Conservation (phyloP, 2,113 vertebrate genomes). For the Oncorhynchus gorbuscha region DNA sequence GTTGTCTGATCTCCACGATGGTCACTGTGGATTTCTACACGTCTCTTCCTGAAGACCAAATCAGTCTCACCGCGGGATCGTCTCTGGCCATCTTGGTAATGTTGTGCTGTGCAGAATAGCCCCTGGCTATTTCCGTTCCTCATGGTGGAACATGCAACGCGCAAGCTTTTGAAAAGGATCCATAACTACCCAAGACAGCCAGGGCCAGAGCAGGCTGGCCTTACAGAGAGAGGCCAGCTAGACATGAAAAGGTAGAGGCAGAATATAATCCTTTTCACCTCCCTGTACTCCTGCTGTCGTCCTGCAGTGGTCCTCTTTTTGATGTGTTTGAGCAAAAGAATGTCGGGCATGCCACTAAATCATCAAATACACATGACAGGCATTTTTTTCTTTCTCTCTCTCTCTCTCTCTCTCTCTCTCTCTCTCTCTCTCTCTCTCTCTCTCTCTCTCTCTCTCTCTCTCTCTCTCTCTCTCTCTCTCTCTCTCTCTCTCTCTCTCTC, state of each 20-base stretch:
- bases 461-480: too few relatives aligned
- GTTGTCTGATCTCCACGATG: constrained; percentile 61
- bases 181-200: constrained; percentile 70
- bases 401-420: too few relatives aligned
- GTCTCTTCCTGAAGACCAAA: constrained; percentile 58
- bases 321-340: constrained; percentile 16
- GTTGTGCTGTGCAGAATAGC: constrained; percentile 42
- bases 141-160: constrained; percentile 57
- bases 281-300: too few relatives aligned
- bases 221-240: constrained; percentile 58
- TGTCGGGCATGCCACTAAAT: background rate
- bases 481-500: too few relatives aligned
- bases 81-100: constrained; percentile 49
- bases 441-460: too few relatives aligned
- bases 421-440: too few relatives aligned
- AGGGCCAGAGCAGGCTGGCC: constrained; percentile 46
- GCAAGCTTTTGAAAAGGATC: constrained; percentile 56
- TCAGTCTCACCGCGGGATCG: constrained; percentile 52
- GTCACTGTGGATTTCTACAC: constrained; percentile 51
- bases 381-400: too few relatives aligned
- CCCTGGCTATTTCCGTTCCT: constrained; percentile 58
- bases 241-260: constrained; percentile 63
- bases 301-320: constrained; percentile 16
- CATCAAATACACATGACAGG: background rate
- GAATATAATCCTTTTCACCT: background rate